These are phyloP conservation scores for Mesoclemmys tuberculata DNA, from an alignment of 2,113 vertebrate genomes.

Conservation along the genomic window DNA sequence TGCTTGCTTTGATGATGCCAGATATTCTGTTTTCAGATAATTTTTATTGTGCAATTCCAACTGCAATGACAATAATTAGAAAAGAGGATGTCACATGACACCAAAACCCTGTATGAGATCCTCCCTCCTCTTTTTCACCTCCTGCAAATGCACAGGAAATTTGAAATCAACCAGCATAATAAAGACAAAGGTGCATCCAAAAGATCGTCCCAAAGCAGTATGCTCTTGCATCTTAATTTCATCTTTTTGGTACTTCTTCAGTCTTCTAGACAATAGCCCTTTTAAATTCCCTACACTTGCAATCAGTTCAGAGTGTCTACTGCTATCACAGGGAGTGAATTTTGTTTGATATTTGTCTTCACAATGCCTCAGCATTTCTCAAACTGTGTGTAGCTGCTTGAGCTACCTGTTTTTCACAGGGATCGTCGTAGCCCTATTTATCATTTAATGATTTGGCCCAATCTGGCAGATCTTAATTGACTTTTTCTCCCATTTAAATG, in stretches of 20 bases:
- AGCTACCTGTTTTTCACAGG: conserved; percentile 12
- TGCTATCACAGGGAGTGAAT: neutral
- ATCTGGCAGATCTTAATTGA: conserved; percentile 37
- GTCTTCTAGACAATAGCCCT: neutral
- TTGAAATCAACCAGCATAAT: conserved; percentile 1
- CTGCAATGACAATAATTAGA: conserved; percentile 43
- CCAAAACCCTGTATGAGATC: neutral
- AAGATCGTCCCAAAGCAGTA: neutral
- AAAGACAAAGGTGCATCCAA: neutral
- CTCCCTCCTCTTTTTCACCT: neutral
- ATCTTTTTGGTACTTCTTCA: conserved; percentile 18
- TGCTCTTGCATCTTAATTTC: conserved; percentile 22
- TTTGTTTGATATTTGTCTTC: neutral
- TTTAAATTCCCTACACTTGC: neutral
- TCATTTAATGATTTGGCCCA: neutral
- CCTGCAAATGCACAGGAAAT: neutral
- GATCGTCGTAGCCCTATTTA: neutral
- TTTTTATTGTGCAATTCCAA: conserved; percentile 46
- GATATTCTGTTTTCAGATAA: conserved; percentile 50
- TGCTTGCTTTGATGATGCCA: conserved; percentile 40
- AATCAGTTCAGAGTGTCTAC: neutral
- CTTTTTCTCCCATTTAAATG: conserved; percentile 2
- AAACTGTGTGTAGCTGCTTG: neutral
- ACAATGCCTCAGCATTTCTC: neutral
- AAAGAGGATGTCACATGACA: conserved; percentile 42